phyloP scores from a whole-genome alignment of 1,140 invertebrate genomes.

The Caenorhabditis inopinata region DNA sequence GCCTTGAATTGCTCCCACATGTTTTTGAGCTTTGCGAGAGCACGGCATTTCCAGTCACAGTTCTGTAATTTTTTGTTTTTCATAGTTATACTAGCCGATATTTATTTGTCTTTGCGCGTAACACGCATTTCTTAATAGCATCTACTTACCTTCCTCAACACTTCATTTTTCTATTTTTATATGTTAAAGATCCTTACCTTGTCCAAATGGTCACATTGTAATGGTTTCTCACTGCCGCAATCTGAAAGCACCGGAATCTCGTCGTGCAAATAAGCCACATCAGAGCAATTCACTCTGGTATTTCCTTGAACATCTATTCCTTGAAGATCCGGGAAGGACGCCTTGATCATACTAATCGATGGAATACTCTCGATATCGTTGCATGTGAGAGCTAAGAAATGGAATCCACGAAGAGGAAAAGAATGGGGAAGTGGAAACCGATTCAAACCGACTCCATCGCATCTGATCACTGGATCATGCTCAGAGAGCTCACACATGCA shows the following conservation, averaged over 20 bases:
- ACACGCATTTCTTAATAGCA: no score
- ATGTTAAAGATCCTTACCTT: not conserved
- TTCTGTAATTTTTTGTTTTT: no score
- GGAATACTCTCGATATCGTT: not conserved
- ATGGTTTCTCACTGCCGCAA: not conserved
- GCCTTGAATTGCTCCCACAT: conserved; percentile 42
- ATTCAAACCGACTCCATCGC: not conserved
- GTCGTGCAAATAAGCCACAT: not conserved
- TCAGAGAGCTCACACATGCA: not conserved
- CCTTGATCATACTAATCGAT: conserved; percentile 7
- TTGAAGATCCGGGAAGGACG: conserved; percentile 12
- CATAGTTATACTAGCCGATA: no score
- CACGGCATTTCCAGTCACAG: conserved; percentile 41
- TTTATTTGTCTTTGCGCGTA: no score
- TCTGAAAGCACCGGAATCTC: conserved; percentile 12
- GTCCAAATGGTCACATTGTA: conserved; percentile 1
- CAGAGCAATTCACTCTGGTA: not conserved
- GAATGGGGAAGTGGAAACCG: not conserved
- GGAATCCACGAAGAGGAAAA: not conserved
- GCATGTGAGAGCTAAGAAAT: conserved; percentile 4
- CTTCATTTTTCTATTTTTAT: no score
- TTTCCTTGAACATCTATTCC: conserved; percentile 13
- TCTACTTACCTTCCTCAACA: no score
- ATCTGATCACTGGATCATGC: conserved; percentile 8
- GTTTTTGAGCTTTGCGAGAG: conserved; percentile 25